Percentiles rank a stretch among this genome's conserved stretches.
Conservation (phyloP, 2,113 vertebrate species). For the Semicossyphus pulcher region DNA sequence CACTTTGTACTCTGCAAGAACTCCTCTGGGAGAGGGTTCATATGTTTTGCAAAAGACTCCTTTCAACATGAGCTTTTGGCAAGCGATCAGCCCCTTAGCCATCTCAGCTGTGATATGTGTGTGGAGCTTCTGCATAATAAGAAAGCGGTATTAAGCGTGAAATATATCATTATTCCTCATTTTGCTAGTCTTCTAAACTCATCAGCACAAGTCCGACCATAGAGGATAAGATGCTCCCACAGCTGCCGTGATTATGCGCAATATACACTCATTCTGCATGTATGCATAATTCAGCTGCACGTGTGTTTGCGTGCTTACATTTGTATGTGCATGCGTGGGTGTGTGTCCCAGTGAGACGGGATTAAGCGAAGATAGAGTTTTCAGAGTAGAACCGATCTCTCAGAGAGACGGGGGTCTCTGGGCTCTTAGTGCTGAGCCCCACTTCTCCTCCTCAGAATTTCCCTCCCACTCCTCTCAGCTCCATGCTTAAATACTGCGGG, state of each 20-base stretch:
- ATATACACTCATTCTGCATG: constrained; percentile 37
- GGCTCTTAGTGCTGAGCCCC: constrained; percentile 61
- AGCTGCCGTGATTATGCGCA: constrained; percentile 48
- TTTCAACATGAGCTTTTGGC: constrained; percentile 57
- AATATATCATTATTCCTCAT: constrained; percentile 63
- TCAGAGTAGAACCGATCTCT: constrained; percentile 73
- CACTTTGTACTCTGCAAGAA: constrained; percentile 52
- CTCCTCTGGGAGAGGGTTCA: constrained; percentile 47
- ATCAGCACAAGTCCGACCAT: constrained; percentile 36
- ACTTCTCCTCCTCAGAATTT: constrained; percentile 43
- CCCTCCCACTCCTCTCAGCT: constrained; percentile 51
- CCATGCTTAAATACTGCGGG: constrained; percentile 50
- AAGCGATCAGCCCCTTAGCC: constrained; percentile 38
- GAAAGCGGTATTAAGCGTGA: constrained; percentile 41
- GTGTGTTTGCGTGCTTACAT: constrained; percentile 49
- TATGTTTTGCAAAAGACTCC: constrained; percentile 58
- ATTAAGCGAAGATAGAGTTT: constrained; percentile 76
- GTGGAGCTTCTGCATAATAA: constrained; percentile 44
- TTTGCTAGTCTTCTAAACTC: constrained; percentile 52
- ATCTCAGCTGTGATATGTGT: constrained; percentile 34
- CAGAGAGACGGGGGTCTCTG: constrained; percentile 66
- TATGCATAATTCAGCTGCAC: constrained; percentile 55
- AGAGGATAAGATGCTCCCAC: constrained; percentile 21
- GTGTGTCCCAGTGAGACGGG: constrained; percentile 64
- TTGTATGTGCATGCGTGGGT: constrained; percentile 57